Evolutionary conservation across 2,113 vertebrate species (phyloP).

Genomic region (Mastomys coucha): DNA sequence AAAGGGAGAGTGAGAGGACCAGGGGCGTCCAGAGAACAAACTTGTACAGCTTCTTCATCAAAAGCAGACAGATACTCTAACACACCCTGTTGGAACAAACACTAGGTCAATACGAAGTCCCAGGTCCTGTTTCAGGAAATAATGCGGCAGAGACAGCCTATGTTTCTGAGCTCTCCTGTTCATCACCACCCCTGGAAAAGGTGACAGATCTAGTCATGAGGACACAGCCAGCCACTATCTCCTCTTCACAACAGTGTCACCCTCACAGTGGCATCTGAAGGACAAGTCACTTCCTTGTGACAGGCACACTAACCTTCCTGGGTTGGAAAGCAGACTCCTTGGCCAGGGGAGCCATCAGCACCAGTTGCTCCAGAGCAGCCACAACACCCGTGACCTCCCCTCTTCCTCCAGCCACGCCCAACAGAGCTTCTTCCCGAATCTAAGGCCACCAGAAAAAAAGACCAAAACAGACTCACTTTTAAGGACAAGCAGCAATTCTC

Average conservation of each 20-base stretch:
- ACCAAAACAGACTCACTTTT: constrained; percentile 6
- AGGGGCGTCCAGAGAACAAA: constrained; percentile 77
- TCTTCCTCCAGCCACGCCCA: constrained; percentile 84
- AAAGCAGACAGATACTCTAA: constrained; percentile 94
- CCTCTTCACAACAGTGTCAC: not conserved
- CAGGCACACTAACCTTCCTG: constrained; percentile 83
- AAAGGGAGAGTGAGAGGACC: constrained; percentile 72
- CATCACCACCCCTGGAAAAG: not conserved
- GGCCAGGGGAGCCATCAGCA: constrained; percentile 86
- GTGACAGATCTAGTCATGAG: not conserved
- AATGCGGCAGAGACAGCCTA: constrained; percentile 24
- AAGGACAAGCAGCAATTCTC: not conserved
- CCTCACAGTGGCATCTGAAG: not conserved
- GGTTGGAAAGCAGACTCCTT: constrained; percentile 82
- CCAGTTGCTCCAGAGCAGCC: constrained; percentile 88
- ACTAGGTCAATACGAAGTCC: constrained; percentile 20
- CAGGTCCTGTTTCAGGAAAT: constrained; percentile 6
- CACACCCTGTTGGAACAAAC: constrained; percentile 86
- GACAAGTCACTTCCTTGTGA: not conserved
- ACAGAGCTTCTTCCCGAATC: constrained; percentile 90
- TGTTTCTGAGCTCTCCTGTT: not conserved
- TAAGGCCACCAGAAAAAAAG: constrained; percentile 78
- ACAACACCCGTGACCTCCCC: constrained; percentile 69
- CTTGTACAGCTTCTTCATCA: constrained; percentile 91
- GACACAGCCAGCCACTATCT: not conserved